phyloP scores from a whole-genome alignment of 2,888 invertebrate species.

The Lobophora halterata region DNA sequence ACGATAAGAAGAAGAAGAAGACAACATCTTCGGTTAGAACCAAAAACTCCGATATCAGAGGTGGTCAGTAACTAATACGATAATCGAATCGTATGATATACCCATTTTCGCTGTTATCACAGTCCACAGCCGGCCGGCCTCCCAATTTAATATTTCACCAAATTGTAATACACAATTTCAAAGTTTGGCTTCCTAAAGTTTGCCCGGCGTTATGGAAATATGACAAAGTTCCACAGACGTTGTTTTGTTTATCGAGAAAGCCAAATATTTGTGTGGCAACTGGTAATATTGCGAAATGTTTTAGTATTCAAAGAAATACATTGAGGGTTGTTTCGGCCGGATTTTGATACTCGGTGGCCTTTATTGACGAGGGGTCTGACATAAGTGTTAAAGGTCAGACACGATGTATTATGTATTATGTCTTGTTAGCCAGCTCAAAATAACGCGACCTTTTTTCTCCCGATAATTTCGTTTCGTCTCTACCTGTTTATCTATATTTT shows the following conservation, averaged over 20 bases:
- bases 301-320: conserved; percentile 11
- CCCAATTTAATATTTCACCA: conserved; percentile 2
- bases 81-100: too few species aligned
- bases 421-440: conserved; percentile 1
- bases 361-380: conserved; percentile 13
- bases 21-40: too few species aligned
- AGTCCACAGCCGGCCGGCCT: too few species aligned
- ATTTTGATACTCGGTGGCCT: conserved; percentile 17
- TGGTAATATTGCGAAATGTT: conserved; percentile 16
- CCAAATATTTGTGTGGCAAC: conserved; percentile 16
- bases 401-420: background rate
- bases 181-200: conserved; percentile 7
- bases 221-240: conserved; percentile 10
- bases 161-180: conserved; percentile 11
- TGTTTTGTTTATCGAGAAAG: conserved; percentile 15
- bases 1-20: too few species aligned
- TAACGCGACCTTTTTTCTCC: too few species aligned
- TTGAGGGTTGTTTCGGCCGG: conserved; percentile 6
- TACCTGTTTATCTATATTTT: too few species aligned
- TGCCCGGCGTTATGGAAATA: conserved; percentile 13
- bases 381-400: conserved; percentile 14
- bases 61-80: too few species aligned
- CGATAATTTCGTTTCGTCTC: too few species aligned
- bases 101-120: too few species aligned
- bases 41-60: too few species aligned